phyloP scores from a whole-genome alignment of 2,888 invertebrate species.

The Nomada fabriciana region DNA sequence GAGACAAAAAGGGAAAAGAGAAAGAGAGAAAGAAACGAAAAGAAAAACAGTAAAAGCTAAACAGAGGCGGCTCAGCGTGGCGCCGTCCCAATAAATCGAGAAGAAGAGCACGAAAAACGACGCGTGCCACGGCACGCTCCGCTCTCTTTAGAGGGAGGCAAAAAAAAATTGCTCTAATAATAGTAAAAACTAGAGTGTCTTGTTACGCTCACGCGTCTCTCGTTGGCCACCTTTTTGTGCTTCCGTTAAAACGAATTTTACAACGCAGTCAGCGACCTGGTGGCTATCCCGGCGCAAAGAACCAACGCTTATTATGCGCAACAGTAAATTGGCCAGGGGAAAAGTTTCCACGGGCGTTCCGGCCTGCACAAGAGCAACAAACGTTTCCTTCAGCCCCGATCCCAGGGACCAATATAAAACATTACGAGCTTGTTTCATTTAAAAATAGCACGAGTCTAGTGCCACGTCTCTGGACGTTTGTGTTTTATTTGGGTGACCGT shows the following conservation, averaged over 20 bases:
- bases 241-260: conserved; percentile 59
- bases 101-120: conserved; percentile 62
- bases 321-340: neutral
- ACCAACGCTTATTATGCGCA: neutral
- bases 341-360: neutral
- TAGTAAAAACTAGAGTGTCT: conserved; percentile 81
- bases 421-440: conserved; percentile 75
- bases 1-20: neutral
- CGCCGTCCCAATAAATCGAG: conserved; percentile 75
- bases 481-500: conserved; percentile 83
- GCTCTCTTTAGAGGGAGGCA: too few relatives aligned
- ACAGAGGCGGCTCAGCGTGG: neutral
- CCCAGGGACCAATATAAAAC: conserved; percentile 72
- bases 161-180: conserved; percentile 83
- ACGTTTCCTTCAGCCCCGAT: neutral
- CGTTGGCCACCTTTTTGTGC: conserved; percentile 54
- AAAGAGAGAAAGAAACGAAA: neutral
- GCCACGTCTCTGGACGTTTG: conserved; percentile 32
- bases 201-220: neutral
- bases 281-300: neutral
- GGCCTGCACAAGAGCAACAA: neutral
- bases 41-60: conserved; percentile 5
- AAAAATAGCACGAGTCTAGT: conserved; percentile 75
- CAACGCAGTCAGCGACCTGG: conserved; percentile 11
- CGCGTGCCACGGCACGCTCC: conserved; percentile 71